Conservation (phyloP, 2,888 invertebrate species). For the Trichopoda pennipes region DNA sequence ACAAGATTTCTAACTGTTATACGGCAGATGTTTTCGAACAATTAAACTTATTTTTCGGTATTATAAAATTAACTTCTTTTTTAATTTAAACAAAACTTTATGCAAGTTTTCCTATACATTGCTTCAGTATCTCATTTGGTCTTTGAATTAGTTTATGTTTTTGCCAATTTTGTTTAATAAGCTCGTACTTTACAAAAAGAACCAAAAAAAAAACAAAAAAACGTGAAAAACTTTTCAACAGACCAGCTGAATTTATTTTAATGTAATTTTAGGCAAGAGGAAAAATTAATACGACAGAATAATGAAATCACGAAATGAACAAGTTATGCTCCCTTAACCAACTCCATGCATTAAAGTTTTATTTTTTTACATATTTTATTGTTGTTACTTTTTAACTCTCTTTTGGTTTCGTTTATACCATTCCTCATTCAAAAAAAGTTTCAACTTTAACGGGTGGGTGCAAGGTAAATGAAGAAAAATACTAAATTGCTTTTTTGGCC, state of each 20-base stretch:
- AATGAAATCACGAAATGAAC: constrained; percentile 42
- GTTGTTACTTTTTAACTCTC: constrained; percentile 18
- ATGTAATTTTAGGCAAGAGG: constrained; percentile 65
- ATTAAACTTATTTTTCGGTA: too few species aligned
- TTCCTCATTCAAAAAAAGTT: constrained; percentile 1
- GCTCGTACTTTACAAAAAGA: not conserved
- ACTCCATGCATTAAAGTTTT: constrained; percentile 29
- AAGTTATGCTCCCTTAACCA: constrained; percentile 10
- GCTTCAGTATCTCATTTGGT: constrained; percentile 11
- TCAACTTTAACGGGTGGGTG: constrained; percentile 3
- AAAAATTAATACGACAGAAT: constrained; percentile 41
- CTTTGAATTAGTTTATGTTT: constrained; percentile 31
- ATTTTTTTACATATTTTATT: not conserved
- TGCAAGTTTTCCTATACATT: not conserved
- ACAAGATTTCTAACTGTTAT: too few species aligned
- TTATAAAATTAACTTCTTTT: not conserved
- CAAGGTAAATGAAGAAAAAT: not conserved
- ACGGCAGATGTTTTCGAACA: too few species aligned
- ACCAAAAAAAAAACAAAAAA: too few species aligned
- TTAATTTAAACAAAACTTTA: constrained; percentile 1
- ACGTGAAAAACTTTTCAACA: constrained; percentile 54
- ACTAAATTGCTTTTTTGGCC: constrained; percentile 11
- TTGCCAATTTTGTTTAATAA: constrained; percentile 21
- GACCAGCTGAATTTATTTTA: constrained; percentile 67
- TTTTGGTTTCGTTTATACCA: not conserved